phyloP scores from a whole-genome alignment of 37 sponge, comb jelly and placozoan genomes.

The Mnemiopsis leidyi region DNA sequence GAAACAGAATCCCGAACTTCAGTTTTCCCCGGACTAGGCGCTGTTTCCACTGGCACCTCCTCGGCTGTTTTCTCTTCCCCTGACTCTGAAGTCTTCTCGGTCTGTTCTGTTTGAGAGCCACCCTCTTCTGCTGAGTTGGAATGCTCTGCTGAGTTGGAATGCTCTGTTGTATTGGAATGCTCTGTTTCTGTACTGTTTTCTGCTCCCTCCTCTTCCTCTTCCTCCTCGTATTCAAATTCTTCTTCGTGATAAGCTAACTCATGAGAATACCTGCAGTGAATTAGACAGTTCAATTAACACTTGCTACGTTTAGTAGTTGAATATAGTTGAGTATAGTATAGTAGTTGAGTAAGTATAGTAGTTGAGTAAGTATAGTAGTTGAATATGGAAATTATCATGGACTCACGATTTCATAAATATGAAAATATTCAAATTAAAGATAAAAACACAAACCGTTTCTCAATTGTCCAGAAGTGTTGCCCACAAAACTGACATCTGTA shows the following conservation, averaged over 20 bases:
- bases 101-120: neutral
- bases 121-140: neutral
- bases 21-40: neutral
- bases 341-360: too few relatives aligned
- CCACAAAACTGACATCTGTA: conserved; percentile 65
- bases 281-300: too few relatives aligned
- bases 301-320: too few relatives aligned
- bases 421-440: too few relatives aligned
- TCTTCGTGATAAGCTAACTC: conserved; percentile 55
- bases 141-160: neutral
- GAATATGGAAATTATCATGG: too few relatives aligned
- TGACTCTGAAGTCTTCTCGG: neutral
- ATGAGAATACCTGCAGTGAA: conserved; percentile 28
- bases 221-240: conserved; percentile 45
- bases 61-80: neutral
- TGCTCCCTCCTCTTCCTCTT: neutral
- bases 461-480: conserved; percentile 64
- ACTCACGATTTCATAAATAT: too few relatives aligned
- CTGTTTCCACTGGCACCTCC: neutral
- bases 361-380: too few relatives aligned
- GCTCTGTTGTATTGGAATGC: neutral
- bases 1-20: neutral
- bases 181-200: neutral
- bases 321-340: too few relatives aligned
- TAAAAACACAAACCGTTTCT: conserved; percentile 51